Percentiles rank a stretch among this genome's conserved stretches.
These are phyloP conservation scores for Thyatira batis DNA, from an alignment of 2,888 invertebrate species.

Conservation along the genomic window DNA sequence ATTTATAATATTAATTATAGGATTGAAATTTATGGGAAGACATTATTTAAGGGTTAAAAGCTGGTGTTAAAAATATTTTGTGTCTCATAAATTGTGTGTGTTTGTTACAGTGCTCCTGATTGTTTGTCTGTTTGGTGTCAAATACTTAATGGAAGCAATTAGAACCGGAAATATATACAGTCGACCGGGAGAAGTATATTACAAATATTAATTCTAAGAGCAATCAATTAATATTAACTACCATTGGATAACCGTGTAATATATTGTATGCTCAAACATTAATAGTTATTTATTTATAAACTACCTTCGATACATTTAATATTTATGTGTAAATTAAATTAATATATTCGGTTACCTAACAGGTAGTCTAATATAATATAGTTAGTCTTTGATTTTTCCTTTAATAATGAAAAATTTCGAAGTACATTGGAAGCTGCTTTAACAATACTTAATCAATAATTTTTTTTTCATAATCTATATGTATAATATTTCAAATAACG, in stretches of 20 bases:
- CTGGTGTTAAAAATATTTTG: background rate
- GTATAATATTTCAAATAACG: too few relatives aligned
- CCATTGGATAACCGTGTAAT: background rate
- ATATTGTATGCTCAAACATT: background rate
- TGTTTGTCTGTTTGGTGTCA: conserved; percentile 73
- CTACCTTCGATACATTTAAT: background rate
- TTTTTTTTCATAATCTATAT: too few relatives aligned
- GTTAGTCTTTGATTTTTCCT: too few relatives aligned
- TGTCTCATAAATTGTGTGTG: conserved; percentile 3
- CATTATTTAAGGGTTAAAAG: too few relatives aligned
- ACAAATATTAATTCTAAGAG: conserved; percentile 51
- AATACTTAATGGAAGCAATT: conserved; percentile 75
- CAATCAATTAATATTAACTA: background rate
- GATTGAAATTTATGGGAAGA: too few relatives aligned
- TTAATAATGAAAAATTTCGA: too few relatives aligned
- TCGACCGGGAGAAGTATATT: conserved; percentile 64
- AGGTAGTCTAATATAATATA: too few relatives aligned
- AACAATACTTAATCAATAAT: too few relatives aligned
- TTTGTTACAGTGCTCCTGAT: conserved; percentile 70
- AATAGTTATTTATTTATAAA: background rate
- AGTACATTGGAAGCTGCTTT: too few relatives aligned
- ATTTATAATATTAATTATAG: too few relatives aligned
- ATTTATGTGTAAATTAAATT: background rate
- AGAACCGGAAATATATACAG: conserved; percentile 71
- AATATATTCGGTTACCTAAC: too few relatives aligned